Evolutionary conservation across 2,888 invertebrate species (phyloP), one percentile per base, ranked within the genome.

Genomic region (Orgyia antiqua): DNA sequence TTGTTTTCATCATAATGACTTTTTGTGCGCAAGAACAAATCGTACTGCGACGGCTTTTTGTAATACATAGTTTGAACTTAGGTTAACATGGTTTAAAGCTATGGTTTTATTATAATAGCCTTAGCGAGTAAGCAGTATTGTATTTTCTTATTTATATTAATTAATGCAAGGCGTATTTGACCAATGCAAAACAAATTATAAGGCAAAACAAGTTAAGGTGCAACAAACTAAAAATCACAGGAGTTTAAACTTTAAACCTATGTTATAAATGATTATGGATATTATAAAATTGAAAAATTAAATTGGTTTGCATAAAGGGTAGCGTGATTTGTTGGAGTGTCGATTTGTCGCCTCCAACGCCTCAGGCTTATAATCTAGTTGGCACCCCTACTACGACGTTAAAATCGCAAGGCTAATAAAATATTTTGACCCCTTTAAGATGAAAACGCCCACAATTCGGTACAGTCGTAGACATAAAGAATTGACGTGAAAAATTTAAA

Each of bases 351-450:
- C 67, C 62, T 58, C 51, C 13, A 53, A 41, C 52, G 67, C 61
- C 67, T 61, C 65, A 51, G 71, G 75, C 58, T 58, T 59, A 58
- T 83, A 84, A 86, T 83, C 79, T 73, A 62, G 79, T 86, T 86
- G 74, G 66, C 74, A 58, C 78, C 74, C 75, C 63, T 62, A 70
- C 74, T 72, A 77, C 65, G 69, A 71, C 64, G 75, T 86, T 86
- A 84, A 86, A 83, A 78, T 84, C 80, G 77, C 77, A 80, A 72
- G 83, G 83, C 84, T 86, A 84, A 84, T 84, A 86, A 84, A 86
- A 84, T 84, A 77, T 83, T 84, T 83, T 84, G 84, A 84, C 82
- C 86, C 86, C 74, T 83, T 82, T 80, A 84, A 72, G 68, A 75
- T 69, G 78, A 82, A 83, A 77, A 82, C 83, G 80, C 82, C 82